Conservation (phyloP, 2,113 vertebrate genomes). For the Aspidoscelis tigris region DNA sequence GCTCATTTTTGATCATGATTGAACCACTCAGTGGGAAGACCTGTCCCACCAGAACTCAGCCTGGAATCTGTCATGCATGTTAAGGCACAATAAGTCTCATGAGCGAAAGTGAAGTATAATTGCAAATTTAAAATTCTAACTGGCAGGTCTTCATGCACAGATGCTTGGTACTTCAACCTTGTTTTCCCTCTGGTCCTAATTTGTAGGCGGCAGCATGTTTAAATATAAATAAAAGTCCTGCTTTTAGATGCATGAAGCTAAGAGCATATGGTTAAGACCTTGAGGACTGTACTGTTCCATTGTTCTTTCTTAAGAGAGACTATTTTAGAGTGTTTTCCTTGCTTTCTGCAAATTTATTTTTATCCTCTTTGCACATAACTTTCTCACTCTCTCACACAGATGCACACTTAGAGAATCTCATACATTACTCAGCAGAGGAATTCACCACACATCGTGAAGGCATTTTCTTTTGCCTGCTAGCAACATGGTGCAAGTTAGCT, state of each 20-base stretch:
- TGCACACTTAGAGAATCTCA: not conserved
- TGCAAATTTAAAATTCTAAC: constrained; percentile 20
- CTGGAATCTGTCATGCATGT: not conserved
- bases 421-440: not conserved
- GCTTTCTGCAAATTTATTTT: not conserved
- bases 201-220: constrained; percentile 34
- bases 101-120: constrained; percentile 9
- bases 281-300: constrained; percentile 32
- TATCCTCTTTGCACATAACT: not conserved
- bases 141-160: constrained; percentile 1
- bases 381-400: not conserved
- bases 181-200: constrained; percentile 23
- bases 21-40: not conserved
- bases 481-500: not conserved
- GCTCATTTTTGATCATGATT: not conserved
- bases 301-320: constrained; percentile 23
- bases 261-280: constrained; percentile 30
- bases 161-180: constrained; percentile 20
- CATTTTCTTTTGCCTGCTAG: not conserved
- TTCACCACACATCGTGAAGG: not conserved
- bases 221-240: constrained; percentile 34
- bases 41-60: not conserved
- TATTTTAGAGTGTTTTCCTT: not conserved
- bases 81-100: not conserved
- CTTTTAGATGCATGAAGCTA: constrained; percentile 27